These are phyloP conservation scores for Kryptolebias marmoratus DNA, from an alignment of 2,113 vertebrate species.

Conservation along the genomic window DNA sequence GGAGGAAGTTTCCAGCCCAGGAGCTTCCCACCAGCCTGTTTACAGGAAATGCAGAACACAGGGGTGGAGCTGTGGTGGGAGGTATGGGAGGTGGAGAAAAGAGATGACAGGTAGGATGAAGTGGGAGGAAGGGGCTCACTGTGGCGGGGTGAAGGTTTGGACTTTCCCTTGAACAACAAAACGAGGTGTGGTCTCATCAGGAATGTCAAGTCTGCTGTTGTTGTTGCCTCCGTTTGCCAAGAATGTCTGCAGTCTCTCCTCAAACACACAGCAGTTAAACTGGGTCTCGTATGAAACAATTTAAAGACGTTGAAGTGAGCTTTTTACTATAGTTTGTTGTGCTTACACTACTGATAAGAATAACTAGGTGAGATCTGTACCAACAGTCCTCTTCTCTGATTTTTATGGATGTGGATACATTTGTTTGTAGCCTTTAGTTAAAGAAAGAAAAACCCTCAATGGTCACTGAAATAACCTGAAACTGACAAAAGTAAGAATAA, in stretches of 20 bases:
- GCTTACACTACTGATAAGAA: no score
- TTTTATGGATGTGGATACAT: neutral
- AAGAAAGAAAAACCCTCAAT: no score
- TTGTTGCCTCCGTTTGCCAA: slow-evolving; percentile 35
- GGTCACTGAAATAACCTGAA: no score
- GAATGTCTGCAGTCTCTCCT: slow-evolving; percentile 1
- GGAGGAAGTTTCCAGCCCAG: slow-evolving; percentile 85
- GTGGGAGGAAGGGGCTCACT: slow-evolving; percentile 58
- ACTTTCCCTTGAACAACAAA: slow-evolving; percentile 74
- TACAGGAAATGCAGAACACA: slow-evolving; percentile 94
- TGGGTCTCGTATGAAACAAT: neutral
- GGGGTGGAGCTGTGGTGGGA: slow-evolving; percentile 68
- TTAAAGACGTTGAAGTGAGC: neutral
- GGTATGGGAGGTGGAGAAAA: slow-evolving; percentile 50
- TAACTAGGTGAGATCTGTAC: neutral
- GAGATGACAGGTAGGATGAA: slow-evolving; percentile 62
- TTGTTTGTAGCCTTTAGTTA: no score
- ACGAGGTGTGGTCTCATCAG: slow-evolving; percentile 72
- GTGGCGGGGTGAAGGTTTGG: slow-evolving; percentile 61
- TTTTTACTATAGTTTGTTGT: neutral
- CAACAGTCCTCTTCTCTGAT: neutral
- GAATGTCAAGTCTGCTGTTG: slow-evolving; percentile 70
- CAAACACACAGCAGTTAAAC: neutral
- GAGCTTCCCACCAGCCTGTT: slow-evolving; percentile 84
- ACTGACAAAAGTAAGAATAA: no score